These are phyloP conservation scores for Proteles cristata DNA, from an alignment of 2,113 vertebrate genomes.

Conservation along the genomic window DNA sequence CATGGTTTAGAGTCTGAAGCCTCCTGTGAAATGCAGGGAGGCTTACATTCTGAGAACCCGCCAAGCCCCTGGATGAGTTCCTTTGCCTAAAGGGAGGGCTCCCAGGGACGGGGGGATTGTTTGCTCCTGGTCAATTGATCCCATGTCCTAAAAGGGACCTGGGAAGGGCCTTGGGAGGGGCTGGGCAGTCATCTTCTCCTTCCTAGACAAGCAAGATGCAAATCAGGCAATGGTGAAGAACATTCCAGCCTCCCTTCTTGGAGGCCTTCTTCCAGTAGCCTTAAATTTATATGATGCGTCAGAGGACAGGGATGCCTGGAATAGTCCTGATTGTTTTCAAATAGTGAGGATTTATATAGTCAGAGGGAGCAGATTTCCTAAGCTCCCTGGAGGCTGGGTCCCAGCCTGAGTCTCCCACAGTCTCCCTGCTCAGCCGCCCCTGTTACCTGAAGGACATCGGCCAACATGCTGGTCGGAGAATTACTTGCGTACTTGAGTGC, in stretches of 20 bases:
- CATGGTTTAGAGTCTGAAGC: neutral
- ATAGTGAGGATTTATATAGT: neutral
- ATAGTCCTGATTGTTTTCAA: constrained; percentile 58
- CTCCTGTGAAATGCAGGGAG: constrained; percentile 64
- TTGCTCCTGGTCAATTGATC: neutral
- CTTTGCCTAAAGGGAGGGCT: constrained; percentile 50
- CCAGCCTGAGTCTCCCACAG: constrained; percentile 57
- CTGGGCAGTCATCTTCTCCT: neutral
- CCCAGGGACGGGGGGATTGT: neutral
- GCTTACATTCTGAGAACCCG: constrained; percentile 65
- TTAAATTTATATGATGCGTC: neutral
- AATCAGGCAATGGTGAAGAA: neutral
- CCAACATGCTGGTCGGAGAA: neutral
- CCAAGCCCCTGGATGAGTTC: constrained; percentile 54
- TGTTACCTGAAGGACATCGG: constrained; percentile 50
- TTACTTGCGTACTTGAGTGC: neutral
- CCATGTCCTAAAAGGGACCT: neutral
- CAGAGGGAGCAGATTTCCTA: constrained; percentile 58
- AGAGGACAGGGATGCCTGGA: constrained; percentile 31
- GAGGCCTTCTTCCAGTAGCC: constrained; percentile 44
- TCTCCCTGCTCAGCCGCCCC: constrained; percentile 20
- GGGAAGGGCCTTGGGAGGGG: neutral
- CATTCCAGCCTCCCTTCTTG: neutral
- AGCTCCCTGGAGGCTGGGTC: constrained; percentile 68
- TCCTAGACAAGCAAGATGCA: constrained; percentile 31